These are phyloP conservation scores for Nothobranchius furzeri DNA, from an alignment of 2,113 vertebrate species.

Conservation along the genomic window DNA sequence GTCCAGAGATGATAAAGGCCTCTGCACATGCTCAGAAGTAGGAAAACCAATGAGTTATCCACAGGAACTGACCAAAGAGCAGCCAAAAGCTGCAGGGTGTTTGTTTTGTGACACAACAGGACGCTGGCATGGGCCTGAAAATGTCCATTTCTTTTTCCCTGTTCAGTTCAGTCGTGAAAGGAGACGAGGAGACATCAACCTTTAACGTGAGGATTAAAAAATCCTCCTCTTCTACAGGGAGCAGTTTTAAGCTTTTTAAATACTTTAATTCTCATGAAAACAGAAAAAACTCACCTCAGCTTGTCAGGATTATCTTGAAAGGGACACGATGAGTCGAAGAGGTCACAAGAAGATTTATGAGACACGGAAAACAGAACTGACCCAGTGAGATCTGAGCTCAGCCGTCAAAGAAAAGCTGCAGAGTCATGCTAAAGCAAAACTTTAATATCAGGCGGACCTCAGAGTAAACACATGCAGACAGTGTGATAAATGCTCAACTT, in stretches of 20 bases:
- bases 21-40: slow-evolving; percentile 42
- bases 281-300: not conserved
- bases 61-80: slow-evolving; percentile 37
- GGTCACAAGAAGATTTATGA: slow-evolving; percentile 8
- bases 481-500: no score
- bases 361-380: not conserved
- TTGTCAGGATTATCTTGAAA: slow-evolving; percentile 4
- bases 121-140: slow-evolving; percentile 5
- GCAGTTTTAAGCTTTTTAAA: not conserved
- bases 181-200: not conserved
- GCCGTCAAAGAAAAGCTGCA: slow-evolving; percentile 4
- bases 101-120: no score
- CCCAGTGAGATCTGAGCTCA: not conserved
- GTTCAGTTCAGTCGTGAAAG: not conserved
- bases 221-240: not conserved
- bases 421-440: no score
- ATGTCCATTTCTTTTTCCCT: slow-evolving; percentile 6
- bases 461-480: no score
- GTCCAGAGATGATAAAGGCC: slow-evolving; percentile 17
- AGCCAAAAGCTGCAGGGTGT: slow-evolving; percentile 37
- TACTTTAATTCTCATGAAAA: not conserved
- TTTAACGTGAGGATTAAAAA: not conserved
- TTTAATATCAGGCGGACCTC: not conserved
- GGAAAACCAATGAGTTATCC: no score
- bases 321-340: slow-evolving; percentile 4